These are phyloP conservation scores for Toxostoma redivivum DNA, from an alignment of 2,113 vertebrate species.

Conservation along the genomic window DNA sequence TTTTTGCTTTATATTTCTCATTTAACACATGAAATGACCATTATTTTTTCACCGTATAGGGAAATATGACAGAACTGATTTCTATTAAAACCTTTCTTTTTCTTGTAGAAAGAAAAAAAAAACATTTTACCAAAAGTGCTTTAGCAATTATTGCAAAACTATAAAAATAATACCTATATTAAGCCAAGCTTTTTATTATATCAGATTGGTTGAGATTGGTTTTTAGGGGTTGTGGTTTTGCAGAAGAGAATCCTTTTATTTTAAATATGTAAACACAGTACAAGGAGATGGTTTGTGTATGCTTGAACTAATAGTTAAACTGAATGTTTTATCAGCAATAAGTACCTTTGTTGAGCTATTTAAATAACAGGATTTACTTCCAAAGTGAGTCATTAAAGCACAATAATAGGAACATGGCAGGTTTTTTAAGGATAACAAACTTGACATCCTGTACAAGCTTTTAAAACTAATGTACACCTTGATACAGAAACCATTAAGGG, in stretches of 20 bases:
- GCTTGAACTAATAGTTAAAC: conserved; percentile 63
- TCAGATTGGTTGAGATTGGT: background rate
- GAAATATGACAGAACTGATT: conserved; percentile 60
- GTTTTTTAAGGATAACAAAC: background rate
- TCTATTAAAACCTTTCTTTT: conserved; percentile 24
- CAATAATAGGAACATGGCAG: conserved; percentile 28
- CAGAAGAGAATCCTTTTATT: background rate
- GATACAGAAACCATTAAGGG: conserved; percentile 36
- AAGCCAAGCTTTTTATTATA: background rate
- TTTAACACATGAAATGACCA: conserved; percentile 83
- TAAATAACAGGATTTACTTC: conserved; percentile 58
- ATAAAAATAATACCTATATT: background rate
- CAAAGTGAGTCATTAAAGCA: conserved; percentile 55
- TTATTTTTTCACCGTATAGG: conserved; percentile 64
- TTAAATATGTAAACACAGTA: conserved; percentile 36
- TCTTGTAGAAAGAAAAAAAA: background rate
- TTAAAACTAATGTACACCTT: conserved; percentile 34
- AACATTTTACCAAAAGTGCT: background rate
- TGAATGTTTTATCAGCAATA: conserved; percentile 42
- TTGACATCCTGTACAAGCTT: background rate
- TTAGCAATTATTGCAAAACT: conserved; percentile 18
- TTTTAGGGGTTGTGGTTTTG: background rate
- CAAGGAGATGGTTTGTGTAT: conserved; percentile 45
- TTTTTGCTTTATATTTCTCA: conserved; percentile 88
- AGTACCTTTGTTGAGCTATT: conserved; percentile 27